These are phyloP conservation scores for Cyclura pinguis DNA, from an alignment of 2,797 vertebrate genomes.

Conservation along the genomic window DNA sequence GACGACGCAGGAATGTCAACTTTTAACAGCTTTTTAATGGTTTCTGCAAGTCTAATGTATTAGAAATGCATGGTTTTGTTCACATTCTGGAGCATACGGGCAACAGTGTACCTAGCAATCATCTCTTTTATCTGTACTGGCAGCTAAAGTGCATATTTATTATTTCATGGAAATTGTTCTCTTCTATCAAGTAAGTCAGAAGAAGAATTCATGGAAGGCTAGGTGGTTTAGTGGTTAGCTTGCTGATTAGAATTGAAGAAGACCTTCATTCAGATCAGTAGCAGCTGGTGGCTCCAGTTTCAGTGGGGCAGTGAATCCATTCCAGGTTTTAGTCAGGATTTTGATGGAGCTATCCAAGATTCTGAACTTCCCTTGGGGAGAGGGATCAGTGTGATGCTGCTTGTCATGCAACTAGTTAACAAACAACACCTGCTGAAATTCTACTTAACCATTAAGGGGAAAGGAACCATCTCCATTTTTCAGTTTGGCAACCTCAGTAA, in stretches of 20 bases:
- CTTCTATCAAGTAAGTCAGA: slow-evolving; percentile 21
- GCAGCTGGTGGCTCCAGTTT: too few relatives aligned
- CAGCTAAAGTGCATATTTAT: slow-evolving; percentile 19
- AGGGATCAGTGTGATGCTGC: too few relatives aligned
- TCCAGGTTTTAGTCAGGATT: too few relatives aligned
- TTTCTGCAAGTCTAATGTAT: slow-evolving; percentile 54
- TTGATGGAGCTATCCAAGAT: too few relatives aligned
- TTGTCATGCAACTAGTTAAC: too few relatives aligned
- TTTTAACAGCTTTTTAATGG: slow-evolving; percentile 43
- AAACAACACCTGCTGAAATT: too few relatives aligned
- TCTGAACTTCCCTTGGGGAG: too few relatives aligned
- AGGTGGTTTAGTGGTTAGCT: not conserved
- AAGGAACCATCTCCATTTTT: too few relatives aligned
- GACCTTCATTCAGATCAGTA: not conserved
- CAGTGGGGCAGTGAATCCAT: not conserved
- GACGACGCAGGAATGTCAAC: slow-evolving; percentile 65
- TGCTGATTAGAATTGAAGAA: not conserved
- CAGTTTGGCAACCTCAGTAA: too few relatives aligned
- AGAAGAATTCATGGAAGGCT: not conserved
- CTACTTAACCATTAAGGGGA: too few relatives aligned
- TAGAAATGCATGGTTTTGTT: slow-evolving; percentile 40
- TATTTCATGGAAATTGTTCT: slow-evolving; percentile 25
- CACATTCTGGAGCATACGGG: slow-evolving; percentile 11
- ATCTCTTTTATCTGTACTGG: slow-evolving; percentile 22
- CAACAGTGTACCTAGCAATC: not conserved